Evolutionary conservation across 2,797 vertebrate genomes (phyloP).

Genomic region (Serranus cabrilla): DNA sequence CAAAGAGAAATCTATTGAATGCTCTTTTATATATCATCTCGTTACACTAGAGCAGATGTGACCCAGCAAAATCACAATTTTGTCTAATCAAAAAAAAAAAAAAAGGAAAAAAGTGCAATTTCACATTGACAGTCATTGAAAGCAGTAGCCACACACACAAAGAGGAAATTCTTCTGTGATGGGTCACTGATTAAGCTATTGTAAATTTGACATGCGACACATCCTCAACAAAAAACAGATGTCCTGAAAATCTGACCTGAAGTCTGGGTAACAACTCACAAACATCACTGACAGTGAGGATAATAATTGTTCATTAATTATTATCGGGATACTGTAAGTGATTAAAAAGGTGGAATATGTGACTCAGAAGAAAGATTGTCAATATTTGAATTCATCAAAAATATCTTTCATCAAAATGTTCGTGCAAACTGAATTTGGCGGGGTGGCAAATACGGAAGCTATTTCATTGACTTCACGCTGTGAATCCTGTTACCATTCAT

Average conservation of each 20-base stretch:
- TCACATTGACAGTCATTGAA: background rate
- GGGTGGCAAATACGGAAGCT: too few species aligned
- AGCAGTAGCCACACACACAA: background rate
- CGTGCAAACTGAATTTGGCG: too few species aligned
- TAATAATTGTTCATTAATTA: background rate
- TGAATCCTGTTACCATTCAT: too few species aligned
- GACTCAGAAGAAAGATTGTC: too few species aligned
- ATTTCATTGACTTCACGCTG: too few species aligned
- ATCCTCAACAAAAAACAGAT: background rate
- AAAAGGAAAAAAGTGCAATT: too few species aligned
- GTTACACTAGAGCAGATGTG: constrained; percentile 34
- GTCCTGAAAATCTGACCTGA: background rate
- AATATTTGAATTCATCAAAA: too few species aligned
- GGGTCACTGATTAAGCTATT: background rate
- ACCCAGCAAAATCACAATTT: constrained; percentile 1
- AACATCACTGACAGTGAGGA: background rate
- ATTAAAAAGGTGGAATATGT: background rate
- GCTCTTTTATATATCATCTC: constrained; percentile 8
- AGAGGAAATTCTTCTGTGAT: background rate
- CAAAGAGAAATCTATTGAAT: constrained; percentile 26
- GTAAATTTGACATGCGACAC: background rate
- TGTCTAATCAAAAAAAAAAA: background rate
- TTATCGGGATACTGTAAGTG: background rate
- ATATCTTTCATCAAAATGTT: too few species aligned
- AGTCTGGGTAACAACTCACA: constrained; percentile 5